Conservation (phyloP, 2,797 vertebrate species). For the Tragelaphus eurycerus region DNA sequence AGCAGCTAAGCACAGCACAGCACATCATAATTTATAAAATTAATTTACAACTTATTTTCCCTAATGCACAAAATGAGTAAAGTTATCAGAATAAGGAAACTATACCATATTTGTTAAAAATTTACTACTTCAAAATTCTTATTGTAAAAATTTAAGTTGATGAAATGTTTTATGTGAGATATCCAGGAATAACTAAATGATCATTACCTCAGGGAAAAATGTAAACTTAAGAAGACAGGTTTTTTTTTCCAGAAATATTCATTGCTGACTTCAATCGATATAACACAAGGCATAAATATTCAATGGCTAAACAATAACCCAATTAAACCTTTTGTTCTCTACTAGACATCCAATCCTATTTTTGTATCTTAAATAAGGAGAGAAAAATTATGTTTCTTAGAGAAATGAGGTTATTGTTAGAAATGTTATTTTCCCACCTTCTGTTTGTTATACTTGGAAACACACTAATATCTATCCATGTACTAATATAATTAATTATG, state of each 20-base stretch:
- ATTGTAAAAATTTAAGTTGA: conserved; percentile 47
- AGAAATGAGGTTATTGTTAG: not conserved
- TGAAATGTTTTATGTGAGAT: conserved; percentile 20
- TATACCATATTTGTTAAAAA: not conserved
- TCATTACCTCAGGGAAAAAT: not conserved
- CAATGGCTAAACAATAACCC: not conserved
- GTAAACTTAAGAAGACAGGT: not conserved
- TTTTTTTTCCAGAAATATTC: conserved; percentile 31
- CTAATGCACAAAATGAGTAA: conserved; percentile 14
- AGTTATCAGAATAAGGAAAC: not conserved
- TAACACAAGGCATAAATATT: not conserved
- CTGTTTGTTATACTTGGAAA: conserved; percentile 9
- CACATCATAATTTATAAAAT: not conserved
- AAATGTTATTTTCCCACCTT: conserved; percentile 15
- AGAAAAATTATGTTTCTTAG: not conserved
- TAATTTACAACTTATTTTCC: conserved; percentile 36
- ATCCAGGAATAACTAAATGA: not conserved
- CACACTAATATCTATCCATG: not conserved
- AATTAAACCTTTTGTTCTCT: not conserved
- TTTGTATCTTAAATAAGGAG: not conserved
- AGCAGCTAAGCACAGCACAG: not conserved
- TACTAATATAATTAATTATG: conserved; percentile 13
- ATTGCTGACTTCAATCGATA: not conserved
- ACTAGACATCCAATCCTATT: not conserved
- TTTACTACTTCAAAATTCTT: not conserved